phyloP scores from a whole-genome alignment of 2,888 invertebrate species.

The Horisme vitalbata region DNA sequence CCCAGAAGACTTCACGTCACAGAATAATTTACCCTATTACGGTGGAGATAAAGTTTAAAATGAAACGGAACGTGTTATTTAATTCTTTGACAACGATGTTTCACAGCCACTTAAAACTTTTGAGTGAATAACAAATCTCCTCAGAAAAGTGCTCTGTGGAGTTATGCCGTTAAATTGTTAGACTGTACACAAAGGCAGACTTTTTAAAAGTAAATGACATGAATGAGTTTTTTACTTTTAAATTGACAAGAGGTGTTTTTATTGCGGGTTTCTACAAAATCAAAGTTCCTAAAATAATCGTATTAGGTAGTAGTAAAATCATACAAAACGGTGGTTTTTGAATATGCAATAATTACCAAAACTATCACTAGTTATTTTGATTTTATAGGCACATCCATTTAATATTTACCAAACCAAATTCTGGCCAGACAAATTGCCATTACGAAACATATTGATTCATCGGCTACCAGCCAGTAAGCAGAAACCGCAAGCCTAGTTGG shows the following conservation, averaged over 20 bases:
- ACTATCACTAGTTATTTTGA: no score
- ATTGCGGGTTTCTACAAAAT: slow-evolving; percentile 3
- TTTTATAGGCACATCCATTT: not conserved
- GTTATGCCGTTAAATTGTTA: slow-evolving; percentile 78
- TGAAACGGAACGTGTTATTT: slow-evolving; percentile 45
- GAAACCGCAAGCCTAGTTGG: no score
- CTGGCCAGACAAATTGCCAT: slow-evolving; percentile 8
- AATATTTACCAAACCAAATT: slow-evolving; percentile 5
- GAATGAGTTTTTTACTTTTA: slow-evolving; percentile 51
- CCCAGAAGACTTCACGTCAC: slow-evolving; percentile 38
- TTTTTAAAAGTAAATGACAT: slow-evolving; percentile 67
- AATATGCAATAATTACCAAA: no score
- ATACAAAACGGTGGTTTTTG: no score
- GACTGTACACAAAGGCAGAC: slow-evolving; percentile 65
- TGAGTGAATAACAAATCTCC: slow-evolving; percentile 81
- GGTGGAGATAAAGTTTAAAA: slow-evolving; percentile 40
- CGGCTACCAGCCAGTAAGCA: slow-evolving; percentile 18
- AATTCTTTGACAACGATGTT: slow-evolving; percentile 77
- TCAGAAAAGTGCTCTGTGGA: slow-evolving; percentile 73
- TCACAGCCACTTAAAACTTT: slow-evolving; percentile 81
- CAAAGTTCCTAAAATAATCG: not conserved
- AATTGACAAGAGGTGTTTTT: slow-evolving; percentile 14
- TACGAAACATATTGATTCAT: slow-evolving; percentile 20
- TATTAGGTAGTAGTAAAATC: no score
- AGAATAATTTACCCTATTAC: slow-evolving; percentile 51